These are phyloP conservation scores for Trypoxylus dichotomus DNA, from an alignment of 1,140 invertebrate species.

Conservation along the genomic window DNA sequence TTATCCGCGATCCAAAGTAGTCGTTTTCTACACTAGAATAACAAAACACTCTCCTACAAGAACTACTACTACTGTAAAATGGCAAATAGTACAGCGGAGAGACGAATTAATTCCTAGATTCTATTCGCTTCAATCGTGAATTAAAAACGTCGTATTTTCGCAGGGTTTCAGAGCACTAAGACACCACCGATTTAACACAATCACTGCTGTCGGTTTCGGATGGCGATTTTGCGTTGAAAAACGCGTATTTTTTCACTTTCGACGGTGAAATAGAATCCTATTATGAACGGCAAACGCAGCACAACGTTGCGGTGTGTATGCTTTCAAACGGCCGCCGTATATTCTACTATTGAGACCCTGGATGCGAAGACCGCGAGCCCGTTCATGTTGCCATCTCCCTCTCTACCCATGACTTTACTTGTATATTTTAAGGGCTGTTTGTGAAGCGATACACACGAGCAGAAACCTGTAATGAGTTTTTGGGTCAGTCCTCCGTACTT, in stretches of 20 bases:
- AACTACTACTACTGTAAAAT: background rate
- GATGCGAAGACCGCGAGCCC: slow-evolving; percentile 21
- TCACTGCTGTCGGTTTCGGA: background rate
- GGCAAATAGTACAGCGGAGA: background rate
- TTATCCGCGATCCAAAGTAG: background rate
- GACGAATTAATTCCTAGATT: background rate
- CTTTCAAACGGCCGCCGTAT: background rate
- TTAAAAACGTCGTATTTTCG: background rate
- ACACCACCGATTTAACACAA: background rate
- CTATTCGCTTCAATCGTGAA: background rate
- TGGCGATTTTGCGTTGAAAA: background rate
- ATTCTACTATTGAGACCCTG: slow-evolving; percentile 25
- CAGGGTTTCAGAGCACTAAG: background rate
- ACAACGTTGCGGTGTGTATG: background rate
- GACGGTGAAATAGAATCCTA: background rate
- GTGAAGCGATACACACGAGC: background rate
- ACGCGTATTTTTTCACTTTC: background rate
- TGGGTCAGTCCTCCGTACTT: background rate
- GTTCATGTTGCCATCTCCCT: background rate
- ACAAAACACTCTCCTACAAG: background rate
- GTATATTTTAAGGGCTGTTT: slow-evolving; percentile 24
- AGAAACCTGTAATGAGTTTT: slow-evolving; percentile 25
- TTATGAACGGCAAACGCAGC: background rate
- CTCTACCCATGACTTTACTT: slow-evolving; percentile 23
- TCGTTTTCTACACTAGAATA: background rate